A percentile compares a stretch with the other conserved stretches of the same genome.
Evolutionary conservation across 2,888 invertebrate genomes (phyloP).

Genomic region (Cerastis rubricosa): DNA sequence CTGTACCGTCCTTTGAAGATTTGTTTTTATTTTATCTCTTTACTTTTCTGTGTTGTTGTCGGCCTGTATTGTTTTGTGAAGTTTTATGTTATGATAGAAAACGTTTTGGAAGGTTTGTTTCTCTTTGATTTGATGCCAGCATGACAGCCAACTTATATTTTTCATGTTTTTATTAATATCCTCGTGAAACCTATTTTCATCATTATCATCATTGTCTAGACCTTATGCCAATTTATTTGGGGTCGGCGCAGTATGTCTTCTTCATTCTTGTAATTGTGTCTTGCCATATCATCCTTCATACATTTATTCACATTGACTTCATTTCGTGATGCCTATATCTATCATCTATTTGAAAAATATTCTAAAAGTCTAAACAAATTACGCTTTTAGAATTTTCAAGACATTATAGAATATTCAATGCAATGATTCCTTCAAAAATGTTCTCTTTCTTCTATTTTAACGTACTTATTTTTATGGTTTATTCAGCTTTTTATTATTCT

Average conservation of each 20-base stretch:
- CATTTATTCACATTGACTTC: too few species aligned
- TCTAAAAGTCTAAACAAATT: too few species aligned
- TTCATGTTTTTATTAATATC: not conserved
- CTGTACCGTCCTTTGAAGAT: slow-evolving; percentile 45
- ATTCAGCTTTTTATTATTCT: not conserved
- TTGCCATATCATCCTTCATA: too few species aligned
- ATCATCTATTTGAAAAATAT: too few species aligned
- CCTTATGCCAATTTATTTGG: too few species aligned
- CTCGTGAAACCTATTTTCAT: too few species aligned
- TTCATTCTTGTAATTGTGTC: too few species aligned
- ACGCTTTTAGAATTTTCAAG: too few species aligned
- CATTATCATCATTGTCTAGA: too few species aligned
- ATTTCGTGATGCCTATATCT: too few species aligned
- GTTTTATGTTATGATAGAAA: not conserved
- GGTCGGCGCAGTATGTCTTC: too few species aligned
- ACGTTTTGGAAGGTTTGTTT: not conserved
- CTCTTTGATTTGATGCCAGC: slow-evolving; percentile 13
- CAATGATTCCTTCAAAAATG: not conserved
- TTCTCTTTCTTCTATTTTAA: not conserved
- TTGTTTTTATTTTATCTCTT: slow-evolving; percentile 24
- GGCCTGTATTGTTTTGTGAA: slow-evolving; percentile 15
- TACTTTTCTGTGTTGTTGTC: slow-evolving; percentile 9
- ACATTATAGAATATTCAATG: not conserved
- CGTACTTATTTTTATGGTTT: not conserved
- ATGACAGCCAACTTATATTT: not conserved